Percentiles rank a stretch among this genome's conserved stretches.
These are phyloP conservation scores for Leptopilina myrica DNA, from an alignment of 2,888 invertebrate species.

Conservation along the genomic window DNA sequence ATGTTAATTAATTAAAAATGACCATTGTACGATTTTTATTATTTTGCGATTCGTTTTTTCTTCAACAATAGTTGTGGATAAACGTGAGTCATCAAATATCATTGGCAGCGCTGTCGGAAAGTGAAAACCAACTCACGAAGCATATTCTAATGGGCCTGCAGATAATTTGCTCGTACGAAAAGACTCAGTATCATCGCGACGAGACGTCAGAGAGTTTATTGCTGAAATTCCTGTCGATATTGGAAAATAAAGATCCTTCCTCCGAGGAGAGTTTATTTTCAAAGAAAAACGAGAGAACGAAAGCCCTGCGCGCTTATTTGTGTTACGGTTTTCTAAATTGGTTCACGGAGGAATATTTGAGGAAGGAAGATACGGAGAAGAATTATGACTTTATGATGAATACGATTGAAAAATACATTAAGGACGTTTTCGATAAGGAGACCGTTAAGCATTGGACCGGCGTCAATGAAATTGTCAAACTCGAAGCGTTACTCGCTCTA, in stretches of 20 bases:
- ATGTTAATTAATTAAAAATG: too few relatives aligned
- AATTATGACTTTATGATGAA: slow-evolving; percentile 45
- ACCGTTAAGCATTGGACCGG: slow-evolving; percentile 62
- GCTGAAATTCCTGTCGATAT: slow-evolving; percentile 58
- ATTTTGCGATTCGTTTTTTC: neutral
- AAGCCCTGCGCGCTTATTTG: slow-evolving; percentile 69
- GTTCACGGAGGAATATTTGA: slow-evolving; percentile 52
- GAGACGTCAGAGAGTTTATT: slow-evolving; percentile 49
- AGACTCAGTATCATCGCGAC: slow-evolving; percentile 50
- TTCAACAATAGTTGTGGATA: slow-evolving; percentile 60
- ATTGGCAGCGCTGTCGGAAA: slow-evolving; percentile 59
- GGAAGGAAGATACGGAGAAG: slow-evolving; percentile 46
- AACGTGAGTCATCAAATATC: slow-evolving; percentile 64
- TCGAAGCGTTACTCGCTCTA: slow-evolving; percentile 60
- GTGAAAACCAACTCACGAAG: slow-evolving; percentile 56
- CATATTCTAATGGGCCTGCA: slow-evolving; percentile 64
- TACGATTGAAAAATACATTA: slow-evolving; percentile 61
- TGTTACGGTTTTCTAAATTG: slow-evolving; percentile 67
- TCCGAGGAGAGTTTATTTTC: slow-evolving; percentile 61
- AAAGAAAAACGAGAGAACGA: slow-evolving; percentile 53
- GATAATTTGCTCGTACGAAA: slow-evolving; percentile 63
- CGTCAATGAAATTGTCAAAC: slow-evolving; percentile 62
- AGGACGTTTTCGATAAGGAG: slow-evolving; percentile 61
- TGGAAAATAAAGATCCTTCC: slow-evolving; percentile 60
- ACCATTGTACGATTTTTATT: neutral